These are phyloP conservation scores for Apteryx owenii DNA, from an alignment of 2,113 vertebrate genomes.

Conservation along the genomic window DNA sequence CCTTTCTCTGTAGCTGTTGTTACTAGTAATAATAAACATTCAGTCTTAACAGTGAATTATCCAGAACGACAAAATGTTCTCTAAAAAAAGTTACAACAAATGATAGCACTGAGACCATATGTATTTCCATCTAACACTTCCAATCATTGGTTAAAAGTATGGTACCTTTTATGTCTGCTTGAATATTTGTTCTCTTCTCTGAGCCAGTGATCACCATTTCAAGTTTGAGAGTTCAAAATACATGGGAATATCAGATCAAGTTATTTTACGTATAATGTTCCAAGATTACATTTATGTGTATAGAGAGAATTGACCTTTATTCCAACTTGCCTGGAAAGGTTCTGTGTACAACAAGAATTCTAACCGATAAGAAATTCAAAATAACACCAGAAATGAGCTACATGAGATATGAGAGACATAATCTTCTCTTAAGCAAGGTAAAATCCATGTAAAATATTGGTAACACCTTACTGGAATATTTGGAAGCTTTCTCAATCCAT, in stretches of 20 bases:
- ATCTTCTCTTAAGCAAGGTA: background rate
- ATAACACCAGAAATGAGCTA: background rate
- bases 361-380: background rate
- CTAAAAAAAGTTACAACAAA: background rate
- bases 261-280: background rate
- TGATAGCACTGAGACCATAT: background rate
- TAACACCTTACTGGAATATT: background rate
- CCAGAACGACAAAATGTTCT: background rate
- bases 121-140: background rate
- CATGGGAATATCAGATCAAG: background rate
- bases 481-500: background rate
- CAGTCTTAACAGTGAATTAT: background rate
- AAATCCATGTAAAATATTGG: background rate
- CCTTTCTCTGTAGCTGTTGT: background rate
- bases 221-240: background rate
- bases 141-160: background rate
- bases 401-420: background rate
- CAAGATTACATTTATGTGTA: background rate
- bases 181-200: background rate
- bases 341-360: background rate
- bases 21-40: background rate
- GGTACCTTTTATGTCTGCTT: background rate
- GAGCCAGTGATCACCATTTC: background rate
- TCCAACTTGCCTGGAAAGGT: background rate
- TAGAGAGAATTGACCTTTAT: background rate